These are phyloP conservation scores for Hyperoplus lanceolatus DNA, from an alignment of 2,797 vertebrate genomes.

Conservation along the genomic window DNA sequence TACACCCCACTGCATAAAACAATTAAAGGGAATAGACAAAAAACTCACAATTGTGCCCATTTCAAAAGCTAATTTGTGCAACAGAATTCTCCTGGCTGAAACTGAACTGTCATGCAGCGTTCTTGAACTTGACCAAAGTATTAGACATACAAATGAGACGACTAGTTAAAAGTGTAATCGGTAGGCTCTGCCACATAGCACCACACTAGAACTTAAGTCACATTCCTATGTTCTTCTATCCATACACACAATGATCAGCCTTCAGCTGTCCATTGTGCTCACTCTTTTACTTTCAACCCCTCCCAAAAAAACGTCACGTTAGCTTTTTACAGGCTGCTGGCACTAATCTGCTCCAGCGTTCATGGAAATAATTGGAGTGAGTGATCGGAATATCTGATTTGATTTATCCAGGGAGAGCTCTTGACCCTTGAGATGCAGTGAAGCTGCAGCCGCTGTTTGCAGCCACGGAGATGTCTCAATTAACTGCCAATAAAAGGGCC, in stretches of 20 bases:
- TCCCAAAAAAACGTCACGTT: neutral
- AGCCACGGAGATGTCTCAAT: conserved; percentile 29
- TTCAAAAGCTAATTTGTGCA: conserved; percentile 2
- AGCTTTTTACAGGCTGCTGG: conserved; percentile 23
- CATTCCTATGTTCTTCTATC: neutral
- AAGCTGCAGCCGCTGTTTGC: conserved; percentile 23
- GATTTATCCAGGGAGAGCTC: conserved; percentile 58
- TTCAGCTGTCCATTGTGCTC: conserved; percentile 16
- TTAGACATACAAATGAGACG: neutral
- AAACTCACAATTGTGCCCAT: neutral
- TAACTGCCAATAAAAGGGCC: conserved; percentile 29
- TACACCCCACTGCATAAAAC: neutral
- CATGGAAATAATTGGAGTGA: conserved; percentile 67
- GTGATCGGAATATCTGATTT: conserved; percentile 66
- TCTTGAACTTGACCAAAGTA: neutral
- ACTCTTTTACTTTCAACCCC: conserved; percentile 8
- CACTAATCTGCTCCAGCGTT: conserved; percentile 43
- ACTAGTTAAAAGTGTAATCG: neutral
- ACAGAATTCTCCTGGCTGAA: neutral
- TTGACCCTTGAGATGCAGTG: conserved; percentile 55
- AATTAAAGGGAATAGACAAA: conserved; percentile 9
- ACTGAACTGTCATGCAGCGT: neutral
- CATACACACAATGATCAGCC: conserved; percentile 13
- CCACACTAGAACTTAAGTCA: neutral
- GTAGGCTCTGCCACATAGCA: neutral